Base-by-base conservation (phyloP, 2,888 invertebrate species). In the Apomyelois bistriatella region DNA sequence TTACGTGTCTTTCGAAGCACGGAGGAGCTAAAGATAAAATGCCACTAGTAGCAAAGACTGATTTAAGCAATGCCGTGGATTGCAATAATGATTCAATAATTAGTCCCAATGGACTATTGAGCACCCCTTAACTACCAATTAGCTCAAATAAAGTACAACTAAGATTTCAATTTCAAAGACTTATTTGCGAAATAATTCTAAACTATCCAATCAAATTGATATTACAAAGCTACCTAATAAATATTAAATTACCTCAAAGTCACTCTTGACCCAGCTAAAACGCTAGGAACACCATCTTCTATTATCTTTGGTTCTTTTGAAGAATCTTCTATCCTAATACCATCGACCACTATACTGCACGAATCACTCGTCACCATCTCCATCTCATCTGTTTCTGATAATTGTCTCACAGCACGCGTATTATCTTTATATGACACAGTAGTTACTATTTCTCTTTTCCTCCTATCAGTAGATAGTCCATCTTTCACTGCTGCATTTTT, bases 231-330 rank as follows among this genome's bases (percentile, higher is more conserved):
- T n/a, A n/a, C n/a, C n/a, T n/a, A n/a, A n/a, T n/a, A n/a, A n/a
- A n/a, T n/a, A n/a, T n/a, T n/a, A n/a, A n/a, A n/a, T n/a, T 48
- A 86, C 88, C 89, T 73, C 40, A 97, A 72, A 9, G 90, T 89
- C 15, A 94, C 92, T 1, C 85, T 79, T 0, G 85, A 78, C 48
- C 92, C 92, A 12, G 93, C 93, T 54, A 95, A 72, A 15, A 97
- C 91, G 58, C 92, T 92, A 0, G 96, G 95, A 35, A 95, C 87
- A 0, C 95, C 95, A 13, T 81, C 76, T 5, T 90, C 91, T 1
- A 86, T 76, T 10, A 88, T 85, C 55, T 83, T 82, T 0, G 92
- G 91, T 3, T 92, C 92, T 56, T 93, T 93, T n/a, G 83, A 81
- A 0, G 92, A 87, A 12, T 76, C 81, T 56, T 94, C 94, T 0